These are phyloP conservation scores for Caenorhabditis sinica DNA, from an alignment of 2,888 invertebrate genomes.

Conservation along the genomic window DNA sequence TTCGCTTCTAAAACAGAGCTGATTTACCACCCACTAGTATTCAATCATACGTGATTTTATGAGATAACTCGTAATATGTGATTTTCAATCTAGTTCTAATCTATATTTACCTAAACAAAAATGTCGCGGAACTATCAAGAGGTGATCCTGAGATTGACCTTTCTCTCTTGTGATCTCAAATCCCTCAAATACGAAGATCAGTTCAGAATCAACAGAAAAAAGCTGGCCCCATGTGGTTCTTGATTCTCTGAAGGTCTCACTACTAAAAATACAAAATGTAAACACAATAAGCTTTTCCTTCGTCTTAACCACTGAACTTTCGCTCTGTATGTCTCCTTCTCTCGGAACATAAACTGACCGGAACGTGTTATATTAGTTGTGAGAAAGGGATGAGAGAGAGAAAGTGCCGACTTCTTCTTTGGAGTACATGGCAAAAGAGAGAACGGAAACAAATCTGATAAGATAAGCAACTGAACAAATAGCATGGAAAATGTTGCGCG, in stretches of 20 bases:
- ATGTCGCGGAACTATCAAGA: not conserved
- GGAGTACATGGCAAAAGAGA: constrained; percentile 50
- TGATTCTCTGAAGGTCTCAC: not conserved
- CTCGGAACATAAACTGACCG: constrained; percentile 49
- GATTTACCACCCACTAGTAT: too few relatives aligned
- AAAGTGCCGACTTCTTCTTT: constrained; percentile 33
- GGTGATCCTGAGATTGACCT: not conserved
- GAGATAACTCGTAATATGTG: not conserved
- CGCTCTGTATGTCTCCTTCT: constrained; percentile 9
- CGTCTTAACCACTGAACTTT: constrained; percentile 30
- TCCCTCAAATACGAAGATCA: not conserved
- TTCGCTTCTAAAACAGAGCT: too few relatives aligned
- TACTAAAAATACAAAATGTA: constrained; percentile 11
- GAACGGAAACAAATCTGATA: constrained; percentile 62
- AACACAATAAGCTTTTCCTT: not conserved
- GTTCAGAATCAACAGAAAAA: not conserved
- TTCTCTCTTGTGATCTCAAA: constrained; percentile 1
- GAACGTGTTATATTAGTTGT: constrained; percentile 52
- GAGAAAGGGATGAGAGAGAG: constrained; percentile 27
- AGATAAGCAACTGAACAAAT: constrained; percentile 60
- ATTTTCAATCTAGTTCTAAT: not conserved
- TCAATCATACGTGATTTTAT: too few relatives aligned
- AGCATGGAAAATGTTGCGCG: constrained; percentile 55
- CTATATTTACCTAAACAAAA: not conserved
- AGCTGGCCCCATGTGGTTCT: not conserved